phyloP scores from a whole-genome alignment of 2,113 vertebrate species.

The Gobiocypris rarus region DNA sequence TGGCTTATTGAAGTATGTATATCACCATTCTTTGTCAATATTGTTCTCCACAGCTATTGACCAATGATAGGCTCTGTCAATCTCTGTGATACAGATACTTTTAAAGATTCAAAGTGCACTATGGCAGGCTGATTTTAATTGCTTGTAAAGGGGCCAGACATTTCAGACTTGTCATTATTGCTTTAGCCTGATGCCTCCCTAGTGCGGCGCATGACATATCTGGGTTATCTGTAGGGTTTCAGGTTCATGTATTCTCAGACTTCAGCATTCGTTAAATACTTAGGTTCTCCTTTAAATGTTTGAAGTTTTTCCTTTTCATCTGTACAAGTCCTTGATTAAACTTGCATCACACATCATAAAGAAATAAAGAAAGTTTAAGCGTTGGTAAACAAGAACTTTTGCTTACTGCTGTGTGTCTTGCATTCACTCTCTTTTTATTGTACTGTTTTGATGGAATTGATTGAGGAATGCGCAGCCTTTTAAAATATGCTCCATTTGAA shows the following conservation, averaged over 20 bases:
- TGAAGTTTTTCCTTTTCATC: not conserved
- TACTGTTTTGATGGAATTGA: not conserved
- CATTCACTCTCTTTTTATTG: not conserved
- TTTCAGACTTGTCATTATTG: slow-evolving; percentile 36
- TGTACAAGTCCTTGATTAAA: not conserved
- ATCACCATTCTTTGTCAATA: not conserved
- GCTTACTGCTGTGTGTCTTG: not conserved
- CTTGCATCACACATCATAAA: not conserved
- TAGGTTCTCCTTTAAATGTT: not conserved
- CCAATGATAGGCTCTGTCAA: not conserved
- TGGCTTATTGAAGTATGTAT: not conserved
- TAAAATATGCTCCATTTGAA: too few relatives aligned
- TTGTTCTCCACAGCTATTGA: not conserved
- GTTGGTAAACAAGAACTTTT: not conserved
- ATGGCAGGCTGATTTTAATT: slow-evolving; percentile 31
- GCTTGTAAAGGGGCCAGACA: slow-evolving; percentile 13
- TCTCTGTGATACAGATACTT: not conserved
- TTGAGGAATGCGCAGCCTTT: not conserved
- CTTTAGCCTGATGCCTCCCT: slow-evolving; percentile 7
- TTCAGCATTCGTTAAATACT: slow-evolving; percentile 5
- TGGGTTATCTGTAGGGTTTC: slow-evolving; percentile 23
- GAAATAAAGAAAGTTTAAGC: not conserved
- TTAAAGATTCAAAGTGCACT: not conserved
- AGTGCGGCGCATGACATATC: slow-evolving; percentile 13
- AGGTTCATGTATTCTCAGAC: slow-evolving; percentile 27